A percentile compares a stretch with the other conserved stretches of the same genome.
Conservation (phyloP, 2,797 vertebrate genomes). For the Ctenochaetus hawaiiensis region DNA sequence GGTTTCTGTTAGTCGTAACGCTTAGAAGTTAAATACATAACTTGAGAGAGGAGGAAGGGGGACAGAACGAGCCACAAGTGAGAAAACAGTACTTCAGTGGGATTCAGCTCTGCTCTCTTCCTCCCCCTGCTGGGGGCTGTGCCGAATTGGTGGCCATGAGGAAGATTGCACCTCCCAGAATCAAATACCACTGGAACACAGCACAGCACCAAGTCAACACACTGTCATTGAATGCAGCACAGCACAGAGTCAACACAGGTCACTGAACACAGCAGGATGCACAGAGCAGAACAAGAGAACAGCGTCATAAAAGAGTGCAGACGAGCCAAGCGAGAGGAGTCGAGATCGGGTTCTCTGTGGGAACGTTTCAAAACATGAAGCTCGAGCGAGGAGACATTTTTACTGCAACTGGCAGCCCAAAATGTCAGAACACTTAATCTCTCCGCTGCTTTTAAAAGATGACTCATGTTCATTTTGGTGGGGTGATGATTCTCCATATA, state of each 20-base stretch:
- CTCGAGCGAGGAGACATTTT: not conserved
- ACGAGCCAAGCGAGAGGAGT: not conserved
- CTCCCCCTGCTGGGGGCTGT: constrained; percentile 89
- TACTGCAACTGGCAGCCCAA: not conserved
- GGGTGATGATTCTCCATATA: no score
- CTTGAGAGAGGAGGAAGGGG: constrained; percentile 40
- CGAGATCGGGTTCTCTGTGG: not conserved
- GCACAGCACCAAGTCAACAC: constrained; percentile 82
- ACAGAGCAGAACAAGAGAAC: constrained; percentile 37
- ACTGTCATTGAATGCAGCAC: constrained; percentile 59
- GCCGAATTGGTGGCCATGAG: constrained; percentile 92
- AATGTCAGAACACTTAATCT: constrained; percentile 16
- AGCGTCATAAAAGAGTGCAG: not conserved
- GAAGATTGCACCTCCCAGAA: constrained; percentile 94
- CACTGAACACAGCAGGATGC: constrained; percentile 48
- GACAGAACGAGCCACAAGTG: constrained; percentile 77
- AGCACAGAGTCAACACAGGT: constrained; percentile 52
- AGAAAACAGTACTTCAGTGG: constrained; percentile 85
- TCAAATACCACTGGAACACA: constrained; percentile 96
- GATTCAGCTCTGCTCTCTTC: constrained; percentile 91
- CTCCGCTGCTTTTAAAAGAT: not conserved
- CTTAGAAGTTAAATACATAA: constrained; percentile 40
- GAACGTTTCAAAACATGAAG: not conserved
- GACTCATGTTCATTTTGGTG: not conserved
- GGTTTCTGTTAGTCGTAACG: constrained; percentile 51